These are phyloP conservation scores for Lordiphosa andalusiaca DNA, from an alignment of 2,888 invertebrate species.

Conservation along the genomic window DNA sequence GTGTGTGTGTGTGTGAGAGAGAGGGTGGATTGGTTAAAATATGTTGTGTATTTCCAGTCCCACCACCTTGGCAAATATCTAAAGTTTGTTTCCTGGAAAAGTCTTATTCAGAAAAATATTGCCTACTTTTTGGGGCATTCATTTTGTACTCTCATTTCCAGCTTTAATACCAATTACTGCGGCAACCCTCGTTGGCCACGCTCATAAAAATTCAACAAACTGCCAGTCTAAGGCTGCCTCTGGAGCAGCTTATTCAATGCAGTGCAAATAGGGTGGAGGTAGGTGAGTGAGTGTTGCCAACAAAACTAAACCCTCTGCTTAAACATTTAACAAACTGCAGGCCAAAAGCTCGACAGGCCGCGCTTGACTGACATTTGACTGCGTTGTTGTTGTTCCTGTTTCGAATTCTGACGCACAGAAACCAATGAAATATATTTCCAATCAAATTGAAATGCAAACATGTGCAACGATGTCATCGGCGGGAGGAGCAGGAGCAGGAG, in stretches of 20 bases:
- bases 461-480: constrained; percentile 41
- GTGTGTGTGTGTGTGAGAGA: neutral
- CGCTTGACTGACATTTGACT: constrained; percentile 64
- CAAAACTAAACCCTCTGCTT: constrained; percentile 59
- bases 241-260: constrained; percentile 37
- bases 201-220: constrained; percentile 66
- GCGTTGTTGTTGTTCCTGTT: constrained; percentile 29
- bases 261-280: neutral
- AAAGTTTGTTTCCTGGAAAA: no score
- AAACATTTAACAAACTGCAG: constrained; percentile 69
- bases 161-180: no score
- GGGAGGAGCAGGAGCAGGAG: constrained; percentile 14
- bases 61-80: no score
- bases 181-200: constrained; percentile 38
- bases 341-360: constrained; percentile 65
- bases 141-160: no score
- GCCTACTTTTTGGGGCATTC: neutral
- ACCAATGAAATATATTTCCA: constrained; percentile 67
- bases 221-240: constrained; percentile 33
- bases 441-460: constrained; percentile 72
- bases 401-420: constrained; percentile 53
- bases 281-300: constrained; percentile 22
- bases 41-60: no score
- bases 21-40: constrained; percentile 10
- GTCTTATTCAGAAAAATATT: neutral